Evolutionary conservation across 2,113 vertebrate genomes (phyloP).

Genomic region (Elaphurus davidianus): DNA sequence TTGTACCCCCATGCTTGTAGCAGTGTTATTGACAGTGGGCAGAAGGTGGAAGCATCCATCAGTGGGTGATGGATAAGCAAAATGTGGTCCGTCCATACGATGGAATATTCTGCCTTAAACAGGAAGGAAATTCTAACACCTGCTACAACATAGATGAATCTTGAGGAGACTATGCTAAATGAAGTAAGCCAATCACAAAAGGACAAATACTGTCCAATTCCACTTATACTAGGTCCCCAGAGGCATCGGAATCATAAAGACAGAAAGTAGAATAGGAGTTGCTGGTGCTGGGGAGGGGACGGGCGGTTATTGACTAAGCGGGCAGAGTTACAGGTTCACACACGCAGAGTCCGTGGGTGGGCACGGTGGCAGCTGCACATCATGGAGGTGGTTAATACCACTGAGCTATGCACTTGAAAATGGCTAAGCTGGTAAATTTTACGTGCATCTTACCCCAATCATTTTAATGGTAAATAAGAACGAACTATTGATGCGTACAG

Average conservation of each 20-base stretch:
- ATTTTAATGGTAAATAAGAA: neutral
- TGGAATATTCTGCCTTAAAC: neutral
- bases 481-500: neutral
- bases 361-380: neutral
- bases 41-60: neutral
- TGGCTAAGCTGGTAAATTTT: neutral
- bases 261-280: neutral
- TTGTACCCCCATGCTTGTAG: neutral
- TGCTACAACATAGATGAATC: neutral
- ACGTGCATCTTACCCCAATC: neutral
- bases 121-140: neutral
- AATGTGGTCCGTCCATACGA: fast-evolving
- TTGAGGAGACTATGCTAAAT: no score
- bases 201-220: neutral
- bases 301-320: fast-evolving
- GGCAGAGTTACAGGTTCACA: neutral
- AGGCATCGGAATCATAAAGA: neutral
- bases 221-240: neutral
- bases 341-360: neutral
- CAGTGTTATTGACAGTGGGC: fast-evolving
- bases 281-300: neutral
- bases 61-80: neutral
- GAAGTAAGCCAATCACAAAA: neutral
- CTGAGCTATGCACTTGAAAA: neutral
- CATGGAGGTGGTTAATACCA: fast-evolving